A percentile compares a stretch with the other conserved stretches of the same genome.
phyloP scores from a whole-genome alignment of 2,113 vertebrate genomes.

The Daboia siamensis region DNA sequence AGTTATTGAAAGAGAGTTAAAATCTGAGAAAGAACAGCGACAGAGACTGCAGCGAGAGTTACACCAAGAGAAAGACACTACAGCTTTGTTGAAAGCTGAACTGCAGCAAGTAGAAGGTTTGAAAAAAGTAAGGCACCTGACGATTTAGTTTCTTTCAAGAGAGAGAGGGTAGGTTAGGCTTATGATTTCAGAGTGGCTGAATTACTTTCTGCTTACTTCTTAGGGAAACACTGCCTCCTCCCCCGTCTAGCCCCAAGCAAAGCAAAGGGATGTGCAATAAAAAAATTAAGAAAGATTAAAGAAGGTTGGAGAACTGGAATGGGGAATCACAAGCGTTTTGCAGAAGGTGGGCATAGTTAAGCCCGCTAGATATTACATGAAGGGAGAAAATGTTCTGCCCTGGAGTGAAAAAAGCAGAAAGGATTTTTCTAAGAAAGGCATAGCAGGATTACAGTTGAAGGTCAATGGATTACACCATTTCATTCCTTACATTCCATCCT shows the following conservation, averaged over 20 bases:
- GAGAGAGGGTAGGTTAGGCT: not conserved
- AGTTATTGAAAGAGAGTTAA: conserved; percentile 85
- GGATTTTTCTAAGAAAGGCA: not conserved
- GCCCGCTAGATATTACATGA: not conserved
- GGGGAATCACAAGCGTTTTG: not conserved
- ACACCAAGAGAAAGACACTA: conserved; percentile 85
- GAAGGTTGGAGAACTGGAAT: not conserved
- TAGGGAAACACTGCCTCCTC: not conserved
- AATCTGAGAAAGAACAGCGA: conserved; percentile 87
- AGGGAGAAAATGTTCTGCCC: not conserved
- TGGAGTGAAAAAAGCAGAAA: not conserved
- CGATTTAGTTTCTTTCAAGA: fast-evolving
- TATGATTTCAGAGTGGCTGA: not conserved
- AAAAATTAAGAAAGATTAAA: not conserved
- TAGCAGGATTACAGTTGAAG: not conserved
- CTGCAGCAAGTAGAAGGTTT: conserved; percentile 91
- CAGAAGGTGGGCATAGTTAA: not conserved
- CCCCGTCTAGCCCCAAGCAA: not conserved
- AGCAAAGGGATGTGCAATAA: not conserved
- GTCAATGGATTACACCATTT: not conserved
- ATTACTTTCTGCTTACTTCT: not conserved
- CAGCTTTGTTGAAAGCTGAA: conserved; percentile 83
- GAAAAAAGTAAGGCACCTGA: conserved; percentile 67
- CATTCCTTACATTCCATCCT: not conserved
- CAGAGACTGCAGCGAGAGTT: conserved; percentile 85